A percentile compares a stretch with the other conserved stretches of the same genome.
Evolutionary conservation across 1,140 invertebrate species (phyloP).

Genomic region (Drosophila busckii): DNA sequence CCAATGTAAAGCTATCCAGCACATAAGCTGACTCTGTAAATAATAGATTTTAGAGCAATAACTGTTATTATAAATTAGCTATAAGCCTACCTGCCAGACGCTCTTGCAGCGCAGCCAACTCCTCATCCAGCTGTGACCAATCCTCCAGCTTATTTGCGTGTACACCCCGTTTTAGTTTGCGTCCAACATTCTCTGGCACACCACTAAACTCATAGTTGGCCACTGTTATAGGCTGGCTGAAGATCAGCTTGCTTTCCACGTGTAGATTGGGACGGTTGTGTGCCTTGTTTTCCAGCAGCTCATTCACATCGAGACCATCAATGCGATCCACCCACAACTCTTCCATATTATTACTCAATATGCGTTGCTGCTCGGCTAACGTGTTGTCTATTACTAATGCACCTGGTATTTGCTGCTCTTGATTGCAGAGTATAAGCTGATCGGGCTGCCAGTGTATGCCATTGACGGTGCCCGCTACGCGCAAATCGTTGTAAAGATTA

Average conservation of each 20-base stretch:
- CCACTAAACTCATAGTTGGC: conserved; percentile 39
- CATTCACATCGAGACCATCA: conserved; percentile 48
- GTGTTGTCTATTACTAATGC: conserved; percentile 52
- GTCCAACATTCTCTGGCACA: not conserved
- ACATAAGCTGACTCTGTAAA: conserved; percentile 31
- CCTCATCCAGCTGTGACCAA: conserved; percentile 28
- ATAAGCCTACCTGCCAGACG: conserved; percentile 32
- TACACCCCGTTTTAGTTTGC: conserved; percentile 35
- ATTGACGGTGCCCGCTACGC: conserved; percentile 55
- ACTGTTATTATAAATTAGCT: not conserved
- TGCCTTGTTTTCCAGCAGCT: conserved; percentile 53
- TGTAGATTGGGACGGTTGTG: conserved; percentile 50
- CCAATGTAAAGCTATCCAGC: conserved; percentile 33
- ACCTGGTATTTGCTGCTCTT: conserved; percentile 40
- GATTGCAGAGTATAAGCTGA: conserved; percentile 46
- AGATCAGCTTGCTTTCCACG: conserved; percentile 51
- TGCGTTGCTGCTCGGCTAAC: conserved; percentile 29
- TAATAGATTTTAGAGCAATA: not conserved
- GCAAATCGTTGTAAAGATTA: conserved; percentile 63
- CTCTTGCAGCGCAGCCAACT: conserved; percentile 41
- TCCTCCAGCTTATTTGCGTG: conserved; percentile 7
- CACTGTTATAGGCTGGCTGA: conserved; percentile 51
- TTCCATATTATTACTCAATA: conserved; percentile 57
- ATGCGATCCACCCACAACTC: conserved; percentile 57
- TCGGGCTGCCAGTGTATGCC: conserved; percentile 38